Base-by-base conservation (phyloP, 2,797 vertebrate species). In the Morelia viridis region DNA sequence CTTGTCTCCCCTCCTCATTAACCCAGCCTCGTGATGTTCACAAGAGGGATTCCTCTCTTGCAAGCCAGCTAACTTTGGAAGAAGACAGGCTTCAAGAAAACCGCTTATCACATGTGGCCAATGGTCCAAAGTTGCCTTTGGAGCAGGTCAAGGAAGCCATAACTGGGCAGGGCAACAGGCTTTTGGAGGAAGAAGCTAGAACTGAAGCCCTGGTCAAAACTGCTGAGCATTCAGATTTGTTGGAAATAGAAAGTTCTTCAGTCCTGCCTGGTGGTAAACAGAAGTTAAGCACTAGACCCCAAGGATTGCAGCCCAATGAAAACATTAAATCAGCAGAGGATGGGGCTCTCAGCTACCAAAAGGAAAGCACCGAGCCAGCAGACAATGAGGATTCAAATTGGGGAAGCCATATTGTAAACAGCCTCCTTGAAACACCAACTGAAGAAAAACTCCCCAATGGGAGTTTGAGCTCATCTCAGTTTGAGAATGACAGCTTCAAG, bases 51-150 rank as follows among this genome's bases (percentile, higher is more conserved):
- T 97, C 97, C 2, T 98, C 98, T 0, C 97, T 98, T 93, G 97
- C 85, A 0, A 98, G 97, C 96, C 98, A 98, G 95, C 96, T 97
- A 93, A 98, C 98, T 94, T 95, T 98, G 85, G 97, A 98, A 24
- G 97, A 95, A 1, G 98, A 98, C 92, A 98, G 97, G 19, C 93
- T 95, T 41, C 90, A 53, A 0, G 97, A 97, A 19, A 71, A 94
- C 17, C 90, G 91, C 68, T 84, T 65, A 50, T 89, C 85, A 0
- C 88, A 13, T 41, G 96, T 91, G 4, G 94, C 95, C 87, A 94
- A 96, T 90, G 90, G 91, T 92, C 65, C 96, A 89, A 97, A 96
- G 0, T 91, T 95, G 0, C 92, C 96, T 22, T 26, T 93, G 91
- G 91, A 91, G 0, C 35, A 89, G 5, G 58, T 24, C 85, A 96